A percentile compares a stretch with the other conserved stretches of the same genome.
Evolutionary conservation across 2,797 vertebrate species (phyloP).

Genomic region (Intellagama lesueurii): DNA sequence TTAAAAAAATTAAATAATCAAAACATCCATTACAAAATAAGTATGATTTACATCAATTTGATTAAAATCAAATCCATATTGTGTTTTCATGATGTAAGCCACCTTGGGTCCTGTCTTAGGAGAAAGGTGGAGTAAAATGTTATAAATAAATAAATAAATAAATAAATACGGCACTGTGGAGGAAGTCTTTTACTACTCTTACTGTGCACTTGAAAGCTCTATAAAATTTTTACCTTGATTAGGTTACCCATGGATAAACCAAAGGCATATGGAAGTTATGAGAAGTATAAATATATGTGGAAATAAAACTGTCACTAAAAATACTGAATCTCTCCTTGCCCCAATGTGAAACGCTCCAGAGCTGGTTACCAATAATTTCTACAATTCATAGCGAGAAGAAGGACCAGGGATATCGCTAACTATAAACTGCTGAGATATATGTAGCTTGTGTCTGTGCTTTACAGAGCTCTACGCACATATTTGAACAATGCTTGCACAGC

Average conservation of each 20-base stretch:
- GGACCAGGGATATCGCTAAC: constrained; percentile 26
- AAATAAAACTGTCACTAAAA: constrained; percentile 51
- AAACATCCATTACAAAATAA: too few relatives aligned
- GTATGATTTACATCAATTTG: too few relatives aligned
- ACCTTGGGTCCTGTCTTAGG: too few relatives aligned
- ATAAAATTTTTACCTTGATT: constrained; percentile 28
- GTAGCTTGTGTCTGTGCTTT: constrained; percentile 35
- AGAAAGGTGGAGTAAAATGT: too few relatives aligned
- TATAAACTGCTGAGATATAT: constrained; percentile 43
- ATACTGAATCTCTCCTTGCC: constrained; percentile 35
- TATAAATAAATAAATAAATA: too few relatives aligned
- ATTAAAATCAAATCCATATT: too few relatives aligned
- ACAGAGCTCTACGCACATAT: constrained; percentile 40
- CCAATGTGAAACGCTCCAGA: constrained; percentile 50
- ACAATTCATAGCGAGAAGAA: constrained; percentile 53
- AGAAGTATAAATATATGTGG: constrained; percentile 46
- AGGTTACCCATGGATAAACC: constrained; percentile 37
- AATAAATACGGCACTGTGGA: too few relatives aligned
- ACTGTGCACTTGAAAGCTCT: constrained; percentile 44
- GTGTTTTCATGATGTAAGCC: too few relatives aligned
- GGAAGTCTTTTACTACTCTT: constrained; percentile 14
- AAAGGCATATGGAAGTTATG: constrained; percentile 31
- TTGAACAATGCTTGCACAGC: constrained; percentile 54
- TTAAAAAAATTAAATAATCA: too few relatives aligned
- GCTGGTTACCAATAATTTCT: constrained; percentile 37